Evolutionary conservation across 2,888 invertebrate genomes (phyloP).

Genomic region (Pammene fasciana): DNA sequence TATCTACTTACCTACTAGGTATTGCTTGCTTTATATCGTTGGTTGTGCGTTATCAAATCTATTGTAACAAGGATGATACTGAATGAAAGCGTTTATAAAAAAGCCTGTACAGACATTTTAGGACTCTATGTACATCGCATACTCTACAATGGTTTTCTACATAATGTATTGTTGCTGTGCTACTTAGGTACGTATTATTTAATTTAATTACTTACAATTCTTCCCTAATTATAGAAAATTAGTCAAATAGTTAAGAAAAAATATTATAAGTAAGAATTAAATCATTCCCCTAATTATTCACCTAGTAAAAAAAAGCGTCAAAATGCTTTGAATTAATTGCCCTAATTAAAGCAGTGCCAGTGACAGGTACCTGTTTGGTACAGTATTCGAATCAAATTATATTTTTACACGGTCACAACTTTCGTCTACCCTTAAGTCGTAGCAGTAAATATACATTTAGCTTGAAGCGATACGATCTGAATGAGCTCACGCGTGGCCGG

Average conservation of each 20-base stretch:
- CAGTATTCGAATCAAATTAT: constrained; percentile 3
- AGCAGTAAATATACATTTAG: constrained; percentile 11
- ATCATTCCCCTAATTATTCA: constrained; percentile 54
- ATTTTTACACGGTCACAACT: not conserved
- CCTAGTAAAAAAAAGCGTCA: constrained; percentile 54
- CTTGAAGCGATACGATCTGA: not conserved
- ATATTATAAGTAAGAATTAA: constrained; percentile 58
- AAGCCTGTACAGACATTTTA: no score
- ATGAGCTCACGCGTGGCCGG: constrained; percentile 14
- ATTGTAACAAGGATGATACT: no score
- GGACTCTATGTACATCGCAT: no score
- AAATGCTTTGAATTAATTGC: constrained; percentile 64
- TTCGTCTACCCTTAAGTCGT: constrained; percentile 11
- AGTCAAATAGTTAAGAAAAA: constrained; percentile 49
- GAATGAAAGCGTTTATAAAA: no score
- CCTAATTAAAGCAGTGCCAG: constrained; percentile 60
- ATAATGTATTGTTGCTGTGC: no score
- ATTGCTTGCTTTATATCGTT: no score
- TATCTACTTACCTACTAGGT: no score
- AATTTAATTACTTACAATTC: not conserved
- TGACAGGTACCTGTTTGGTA: constrained; percentile 46
- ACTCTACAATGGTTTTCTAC: no score
- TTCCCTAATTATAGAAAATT: constrained; percentile 24
- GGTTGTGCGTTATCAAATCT: no score
- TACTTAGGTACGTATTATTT: no score